These are phyloP conservation scores for Platycheirus rosarum DNA, from an alignment of 2,888 invertebrate species.

Conservation along the genomic window DNA sequence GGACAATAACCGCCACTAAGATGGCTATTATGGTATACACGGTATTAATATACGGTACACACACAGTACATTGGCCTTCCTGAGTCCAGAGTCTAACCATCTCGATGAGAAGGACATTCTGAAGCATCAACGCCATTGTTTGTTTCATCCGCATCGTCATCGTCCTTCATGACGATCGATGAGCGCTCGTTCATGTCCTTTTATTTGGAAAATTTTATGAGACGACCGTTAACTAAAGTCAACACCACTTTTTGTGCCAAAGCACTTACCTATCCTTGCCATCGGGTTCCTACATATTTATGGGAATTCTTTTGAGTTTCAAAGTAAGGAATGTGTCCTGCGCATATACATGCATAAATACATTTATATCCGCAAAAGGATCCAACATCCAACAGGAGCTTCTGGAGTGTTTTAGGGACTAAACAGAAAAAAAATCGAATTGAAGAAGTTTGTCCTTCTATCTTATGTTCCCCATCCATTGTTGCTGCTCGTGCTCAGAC, in stretches of 20 bases:
- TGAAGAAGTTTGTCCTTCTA: conserved; percentile 33
- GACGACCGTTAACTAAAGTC: conserved; percentile 52
- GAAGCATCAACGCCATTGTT: conserved; percentile 32
- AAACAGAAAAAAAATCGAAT: conserved; percentile 15
- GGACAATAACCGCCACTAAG: conserved; percentile 41
- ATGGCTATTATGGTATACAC: conserved; percentile 23
- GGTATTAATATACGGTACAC: conserved; percentile 19
- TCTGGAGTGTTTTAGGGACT: conserved; percentile 4
- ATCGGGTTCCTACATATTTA: conserved; percentile 25
- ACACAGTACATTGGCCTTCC: conserved; percentile 44
- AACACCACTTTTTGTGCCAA: conserved; percentile 37
- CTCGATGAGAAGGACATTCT: conserved; percentile 31
- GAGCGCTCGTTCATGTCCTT: conserved; percentile 42
- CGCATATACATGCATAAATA: neutral
- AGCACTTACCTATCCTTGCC: conserved; percentile 1
- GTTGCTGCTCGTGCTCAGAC: conserved; percentile 24
- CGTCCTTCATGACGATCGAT: conserved; percentile 51
- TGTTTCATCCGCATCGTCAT: conserved; percentile 9
- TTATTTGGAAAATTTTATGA: conserved; percentile 59
- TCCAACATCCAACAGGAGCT: neutral
- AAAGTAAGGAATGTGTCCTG: neutral
- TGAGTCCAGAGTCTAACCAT: conserved; percentile 1
- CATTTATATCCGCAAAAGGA: conserved; percentile 12
- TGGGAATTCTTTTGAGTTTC: conserved; percentile 57
- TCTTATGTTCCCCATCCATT: conserved; percentile 3